A percentile compares a stretch with the other conserved stretches of the same genome.
phyloP scores from a whole-genome alignment of 2,797 vertebrate species.

The Artibeus jamaicensis region DNA sequence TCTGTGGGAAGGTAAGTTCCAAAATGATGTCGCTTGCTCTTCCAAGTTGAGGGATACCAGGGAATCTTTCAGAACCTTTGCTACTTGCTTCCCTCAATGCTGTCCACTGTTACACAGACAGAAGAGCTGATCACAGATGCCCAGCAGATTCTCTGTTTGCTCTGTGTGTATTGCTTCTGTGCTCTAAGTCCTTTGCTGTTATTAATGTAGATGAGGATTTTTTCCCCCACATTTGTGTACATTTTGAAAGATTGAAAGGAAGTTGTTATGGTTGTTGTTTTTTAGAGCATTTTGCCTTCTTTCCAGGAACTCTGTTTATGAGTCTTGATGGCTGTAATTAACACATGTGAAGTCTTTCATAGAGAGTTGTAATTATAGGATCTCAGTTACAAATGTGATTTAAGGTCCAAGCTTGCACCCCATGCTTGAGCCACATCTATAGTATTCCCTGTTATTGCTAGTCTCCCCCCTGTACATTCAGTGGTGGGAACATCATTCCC shows the following conservation, averaged over 20 bases:
- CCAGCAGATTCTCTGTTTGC: background rate
- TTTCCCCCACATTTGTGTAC: background rate
- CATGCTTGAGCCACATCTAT: background rate
- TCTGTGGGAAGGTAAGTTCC: background rate
- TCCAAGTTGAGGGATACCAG: background rate
- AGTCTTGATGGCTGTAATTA: slow-evolving; percentile 49
- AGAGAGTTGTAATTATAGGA: slow-evolving; percentile 43
- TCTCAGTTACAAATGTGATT: slow-evolving; percentile 8
- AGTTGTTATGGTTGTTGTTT: background rate
- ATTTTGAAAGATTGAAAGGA: slow-evolving; percentile 41
- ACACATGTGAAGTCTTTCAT: slow-evolving; percentile 34
- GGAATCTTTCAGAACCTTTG: background rate
- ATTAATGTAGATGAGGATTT: background rate
- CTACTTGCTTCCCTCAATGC: background rate
- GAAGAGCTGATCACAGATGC: background rate
- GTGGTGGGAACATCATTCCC: background rate
- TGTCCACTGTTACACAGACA: background rate
- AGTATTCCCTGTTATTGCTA: background rate
- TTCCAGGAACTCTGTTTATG: slow-evolving; percentile 61
- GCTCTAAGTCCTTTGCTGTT: background rate
- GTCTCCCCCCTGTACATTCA: background rate
- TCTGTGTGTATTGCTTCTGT: background rate
- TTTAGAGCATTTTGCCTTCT: slow-evolving; percentile 44
- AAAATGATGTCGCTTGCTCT: background rate
- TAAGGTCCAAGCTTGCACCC: background rate